Percentiles rank a stretch among this genome's conserved stretches.
phyloP scores from a whole-genome alignment of 2,113 vertebrate species.

The Platycercus adscitus region DNA sequence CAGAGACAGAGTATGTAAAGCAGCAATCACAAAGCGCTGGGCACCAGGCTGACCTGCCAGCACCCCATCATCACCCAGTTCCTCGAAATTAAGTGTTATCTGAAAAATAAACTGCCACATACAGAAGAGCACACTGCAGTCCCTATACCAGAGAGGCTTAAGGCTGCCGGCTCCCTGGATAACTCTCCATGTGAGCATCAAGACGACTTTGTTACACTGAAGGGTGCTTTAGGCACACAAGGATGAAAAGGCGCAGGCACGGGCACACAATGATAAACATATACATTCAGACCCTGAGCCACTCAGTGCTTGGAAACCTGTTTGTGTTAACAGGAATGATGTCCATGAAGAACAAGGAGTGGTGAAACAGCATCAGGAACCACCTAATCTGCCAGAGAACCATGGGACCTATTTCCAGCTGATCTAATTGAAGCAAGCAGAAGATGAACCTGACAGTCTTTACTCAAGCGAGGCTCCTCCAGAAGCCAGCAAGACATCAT shows the following conservation, averaged over 20 bases:
- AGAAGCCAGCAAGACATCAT: neutral
- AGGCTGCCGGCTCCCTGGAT: neutral
- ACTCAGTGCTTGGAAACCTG: neutral
- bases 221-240: fast-evolving
- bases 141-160: fast-evolving
- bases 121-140: neutral
- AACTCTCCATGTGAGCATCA: neutral
- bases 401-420: neutral
- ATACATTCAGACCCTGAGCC: neutral
- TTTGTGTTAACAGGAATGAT: neutral
- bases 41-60: neutral
- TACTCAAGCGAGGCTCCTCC: neutral
- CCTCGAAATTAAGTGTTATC: neutral
- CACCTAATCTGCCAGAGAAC: neutral
- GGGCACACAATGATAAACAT: neutral
- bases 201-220: fast-evolving
- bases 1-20: neutral
- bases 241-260: neutral
- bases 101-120: neutral
- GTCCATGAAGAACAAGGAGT: neutral
- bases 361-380: neutral
- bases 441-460: neutral
- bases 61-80: neutral
- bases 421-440: neutral
- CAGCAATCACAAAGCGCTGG: neutral